Evolutionary conservation across 2,888 invertebrate species (phyloP).

Genomic region (Melanophora roralis): DNA sequence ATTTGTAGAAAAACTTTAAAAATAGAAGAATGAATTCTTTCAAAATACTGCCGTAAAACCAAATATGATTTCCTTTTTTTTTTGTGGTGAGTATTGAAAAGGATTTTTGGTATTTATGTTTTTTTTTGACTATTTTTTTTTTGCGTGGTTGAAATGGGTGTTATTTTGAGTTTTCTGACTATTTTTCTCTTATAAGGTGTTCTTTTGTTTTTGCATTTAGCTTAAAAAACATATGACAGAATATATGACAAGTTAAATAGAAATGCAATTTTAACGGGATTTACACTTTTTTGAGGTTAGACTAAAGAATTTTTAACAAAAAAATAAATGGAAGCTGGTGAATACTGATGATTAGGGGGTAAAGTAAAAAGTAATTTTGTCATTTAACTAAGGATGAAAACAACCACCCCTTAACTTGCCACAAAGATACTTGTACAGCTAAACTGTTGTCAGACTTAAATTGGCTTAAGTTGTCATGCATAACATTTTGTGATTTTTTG

Average conservation of each 20-base stretch:
- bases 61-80: slow-evolving; percentile 52
- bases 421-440: slow-evolving; percentile 10
- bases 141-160: slow-evolving; percentile 32
- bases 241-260: slow-evolving; percentile 59
- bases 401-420: slow-evolving; percentile 41
- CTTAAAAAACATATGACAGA: slow-evolving; percentile 54
- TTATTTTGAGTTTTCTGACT: slow-evolving; percentile 26
- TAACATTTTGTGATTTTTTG: slow-evolving; percentile 68
- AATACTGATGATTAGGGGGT: background rate
- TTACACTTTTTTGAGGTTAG: slow-evolving; percentile 45
- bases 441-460: slow-evolving; percentile 68
- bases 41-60: background rate
- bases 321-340: background rate
- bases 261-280: slow-evolving; percentile 63
- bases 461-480: slow-evolving; percentile 74
- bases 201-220: slow-evolving; percentile 36
- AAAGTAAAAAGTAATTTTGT: background rate
- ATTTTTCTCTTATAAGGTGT: background rate
- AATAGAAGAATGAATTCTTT: background rate
- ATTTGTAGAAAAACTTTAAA: background rate
- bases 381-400: background rate
- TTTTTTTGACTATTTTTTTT: background rate
- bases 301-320: background rate
- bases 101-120: slow-evolving; percentile 48
- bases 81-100: slow-evolving; percentile 53